These are phyloP conservation scores for Drosophila quadrilineata DNA, from an alignment of 1,140 invertebrate species.

Conservation along the genomic window DNA sequence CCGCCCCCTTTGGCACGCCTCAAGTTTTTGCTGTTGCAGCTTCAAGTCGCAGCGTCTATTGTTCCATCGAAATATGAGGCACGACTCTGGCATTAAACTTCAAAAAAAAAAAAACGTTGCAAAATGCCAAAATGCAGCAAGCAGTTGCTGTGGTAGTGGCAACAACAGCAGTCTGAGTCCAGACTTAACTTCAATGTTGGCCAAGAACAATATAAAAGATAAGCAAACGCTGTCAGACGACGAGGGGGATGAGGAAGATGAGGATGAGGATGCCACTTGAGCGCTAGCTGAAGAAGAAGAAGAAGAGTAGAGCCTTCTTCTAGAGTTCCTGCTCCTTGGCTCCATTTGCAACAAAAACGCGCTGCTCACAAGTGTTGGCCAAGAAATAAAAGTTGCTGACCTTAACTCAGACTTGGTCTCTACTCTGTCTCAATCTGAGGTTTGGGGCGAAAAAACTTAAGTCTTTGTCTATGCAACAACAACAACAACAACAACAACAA, in stretches of 20 bases:
- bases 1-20: slow-evolving; percentile 73
- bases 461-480: slow-evolving; percentile 69
- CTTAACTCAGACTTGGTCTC: slow-evolving; percentile 48
- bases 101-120: slow-evolving; percentile 74
- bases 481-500: slow-evolving; percentile 31
- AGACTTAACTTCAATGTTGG: slow-evolving; percentile 61
- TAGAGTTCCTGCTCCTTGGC: slow-evolving; percentile 3
- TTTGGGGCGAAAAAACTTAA: slow-evolving; percentile 31
- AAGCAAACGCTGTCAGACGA: slow-evolving; percentile 59
- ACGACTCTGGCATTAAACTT: slow-evolving; percentile 79
- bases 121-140: slow-evolving; percentile 77
- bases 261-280: slow-evolving; percentile 66
- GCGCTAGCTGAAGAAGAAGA: slow-evolving; percentile 23
- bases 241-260: slow-evolving; percentile 26
- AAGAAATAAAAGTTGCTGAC: slow-evolving; percentile 79
- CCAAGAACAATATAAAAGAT: slow-evolving; percentile 77
- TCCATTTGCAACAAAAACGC: slow-evolving; percentile 38
- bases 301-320: neutral
- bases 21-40: slow-evolving; percentile 25
- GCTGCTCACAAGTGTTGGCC: slow-evolving; percentile 65
- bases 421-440: slow-evolving; percentile 37
- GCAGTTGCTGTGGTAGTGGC: too few relatives aligned
- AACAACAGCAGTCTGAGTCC: too few relatives aligned
- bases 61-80: slow-evolving; percentile 79
- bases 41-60: slow-evolving; percentile 51